Conservation (phyloP, 2,797 vertebrate species). For the Platalea minor region DNA sequence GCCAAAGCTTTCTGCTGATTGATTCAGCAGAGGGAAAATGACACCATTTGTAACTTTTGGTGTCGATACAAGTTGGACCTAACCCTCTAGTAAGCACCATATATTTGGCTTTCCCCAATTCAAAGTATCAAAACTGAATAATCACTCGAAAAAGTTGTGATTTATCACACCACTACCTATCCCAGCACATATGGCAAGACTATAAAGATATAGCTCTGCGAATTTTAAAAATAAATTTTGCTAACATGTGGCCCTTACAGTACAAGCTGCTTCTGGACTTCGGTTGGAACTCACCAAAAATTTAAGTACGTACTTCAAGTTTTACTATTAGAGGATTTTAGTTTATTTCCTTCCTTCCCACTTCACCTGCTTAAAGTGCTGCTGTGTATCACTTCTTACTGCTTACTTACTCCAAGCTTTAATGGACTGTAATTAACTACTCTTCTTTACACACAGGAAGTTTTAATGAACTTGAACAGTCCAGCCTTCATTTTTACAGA, state of each 20-base stretch:
- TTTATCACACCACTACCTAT: background rate
- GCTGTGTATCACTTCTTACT: background rate
- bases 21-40: background rate
- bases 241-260: background rate
- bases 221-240: background rate
- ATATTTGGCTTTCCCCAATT: background rate
- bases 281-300: background rate
- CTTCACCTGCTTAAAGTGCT: background rate
- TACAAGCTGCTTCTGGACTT: background rate
- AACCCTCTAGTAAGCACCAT: fast-evolving
- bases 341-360: background rate
- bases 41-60: too few relatives aligned
- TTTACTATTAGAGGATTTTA: background rate
- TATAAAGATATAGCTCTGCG: fast-evolving
- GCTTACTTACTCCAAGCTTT: background rate
- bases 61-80: background rate
- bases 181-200: background rate
- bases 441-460: background rate
- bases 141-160: fast-evolving
- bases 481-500: background rate
- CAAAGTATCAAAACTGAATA: background rate
- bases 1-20: background rate
- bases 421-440: background rate
- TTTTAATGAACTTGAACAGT: background rate
- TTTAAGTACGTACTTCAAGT: background rate